Conservation (phyloP, 2,888 invertebrate genomes). For the Ophioninae sp. region DNA sequence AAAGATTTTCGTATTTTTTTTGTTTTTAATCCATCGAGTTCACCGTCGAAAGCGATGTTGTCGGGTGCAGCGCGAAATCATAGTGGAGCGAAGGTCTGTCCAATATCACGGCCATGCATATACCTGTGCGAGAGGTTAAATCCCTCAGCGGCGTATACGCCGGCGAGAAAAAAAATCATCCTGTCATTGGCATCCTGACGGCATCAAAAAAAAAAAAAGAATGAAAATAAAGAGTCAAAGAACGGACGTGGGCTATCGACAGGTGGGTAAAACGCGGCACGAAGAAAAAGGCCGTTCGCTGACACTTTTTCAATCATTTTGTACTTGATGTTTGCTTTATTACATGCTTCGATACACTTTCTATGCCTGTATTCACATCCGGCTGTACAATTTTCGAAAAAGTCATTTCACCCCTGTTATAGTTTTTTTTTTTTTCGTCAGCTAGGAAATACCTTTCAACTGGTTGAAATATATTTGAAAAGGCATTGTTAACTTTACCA, state of each 20-base stretch:
- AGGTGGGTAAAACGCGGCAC: constrained; percentile 40
- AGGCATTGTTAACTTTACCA: background rate
- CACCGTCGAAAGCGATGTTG: constrained; percentile 14
- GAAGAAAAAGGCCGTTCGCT: constrained; percentile 26
- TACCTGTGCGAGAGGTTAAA: constrained; percentile 23
- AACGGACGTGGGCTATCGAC: constrained; percentile 28
- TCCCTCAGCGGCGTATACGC: constrained; percentile 3
- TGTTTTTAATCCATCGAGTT: constrained; percentile 52
- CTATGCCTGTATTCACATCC: background rate
- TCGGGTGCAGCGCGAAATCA: constrained; percentile 58
- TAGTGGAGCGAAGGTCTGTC: constrained; percentile 48
- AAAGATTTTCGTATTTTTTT: constrained; percentile 17
- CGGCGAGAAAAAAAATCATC: constrained; percentile 42
- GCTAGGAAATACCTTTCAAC: background rate
- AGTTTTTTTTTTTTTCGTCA: background rate
- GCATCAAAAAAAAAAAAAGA: constrained; percentile 35
- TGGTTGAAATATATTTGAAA: background rate
- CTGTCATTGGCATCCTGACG: constrained; percentile 46
- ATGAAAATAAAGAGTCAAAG: constrained; percentile 37
- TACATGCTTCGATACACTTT: constrained; percentile 13
- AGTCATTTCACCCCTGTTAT: background rate
- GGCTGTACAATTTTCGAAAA: background rate
- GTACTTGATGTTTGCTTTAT: constrained; percentile 9
- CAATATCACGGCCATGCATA: constrained; percentile 52
- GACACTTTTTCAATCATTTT: constrained; percentile 36